Evolutionary conservation across 2,888 invertebrate genomes (phyloP).

Genomic region (Stenichneumon culpator): DNA sequence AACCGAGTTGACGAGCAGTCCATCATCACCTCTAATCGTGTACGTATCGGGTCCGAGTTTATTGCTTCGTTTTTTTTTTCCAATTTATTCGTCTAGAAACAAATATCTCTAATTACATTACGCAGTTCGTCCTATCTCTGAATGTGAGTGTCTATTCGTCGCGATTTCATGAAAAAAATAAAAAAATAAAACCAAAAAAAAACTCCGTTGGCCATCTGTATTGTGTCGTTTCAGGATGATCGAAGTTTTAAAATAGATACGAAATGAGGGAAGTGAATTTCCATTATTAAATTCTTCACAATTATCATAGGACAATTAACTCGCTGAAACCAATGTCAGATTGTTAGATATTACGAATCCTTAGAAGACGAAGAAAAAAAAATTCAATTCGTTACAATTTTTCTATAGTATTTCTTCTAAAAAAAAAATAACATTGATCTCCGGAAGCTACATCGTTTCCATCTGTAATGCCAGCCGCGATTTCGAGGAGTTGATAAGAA

Average conservation of each 20-base stretch:
- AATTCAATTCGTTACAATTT: constrained; percentile 54
- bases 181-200: not conserved
- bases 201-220: constrained; percentile 2
- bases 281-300: constrained; percentile 65
- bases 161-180: constrained; percentile 1
- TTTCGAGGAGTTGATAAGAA: not conserved
- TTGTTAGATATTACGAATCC: constrained; percentile 54
- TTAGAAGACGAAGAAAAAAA: constrained; percentile 26
- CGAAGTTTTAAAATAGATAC: constrained; percentile 22
- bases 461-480: constrained; percentile 29
- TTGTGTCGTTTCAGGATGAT: constrained; percentile 8
- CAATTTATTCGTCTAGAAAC: constrained; percentile 15
- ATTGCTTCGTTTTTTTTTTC: not conserved
- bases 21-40: constrained; percentile 12
- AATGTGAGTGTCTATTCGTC: constrained; percentile 13
- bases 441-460: constrained; percentile 49
- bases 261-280: constrained; percentile 28
- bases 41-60: constrained; percentile 1
- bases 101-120: constrained; percentile 27
- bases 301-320: constrained; percentile 65
- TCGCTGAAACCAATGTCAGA: constrained; percentile 61
- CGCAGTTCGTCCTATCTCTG: constrained; percentile 20
- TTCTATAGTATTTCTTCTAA: constrained; percentile 51
- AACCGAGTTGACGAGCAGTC: constrained; percentile 31
- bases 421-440: constrained; percentile 31